Evolutionary conservation across 2,888 invertebrate genomes (phyloP).

Genomic region (Xiphydria camelus): DNA sequence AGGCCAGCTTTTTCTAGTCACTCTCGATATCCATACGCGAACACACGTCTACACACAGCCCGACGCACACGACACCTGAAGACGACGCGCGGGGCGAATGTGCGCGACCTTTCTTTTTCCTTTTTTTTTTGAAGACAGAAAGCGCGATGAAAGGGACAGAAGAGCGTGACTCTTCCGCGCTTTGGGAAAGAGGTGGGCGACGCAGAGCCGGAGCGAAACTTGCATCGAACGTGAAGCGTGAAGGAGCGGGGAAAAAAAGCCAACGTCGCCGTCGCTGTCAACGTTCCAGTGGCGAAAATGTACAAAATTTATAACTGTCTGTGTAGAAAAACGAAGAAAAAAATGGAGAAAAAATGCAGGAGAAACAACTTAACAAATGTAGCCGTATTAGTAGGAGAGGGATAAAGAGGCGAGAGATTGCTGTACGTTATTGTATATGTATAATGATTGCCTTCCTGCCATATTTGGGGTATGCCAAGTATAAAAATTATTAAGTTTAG

Average conservation of each 20-base stretch:
- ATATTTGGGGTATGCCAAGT: conserved; percentile 65
- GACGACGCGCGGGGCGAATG: conserved; percentile 5
- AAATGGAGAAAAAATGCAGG: conserved; percentile 14
- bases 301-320: conserved; percentile 42
- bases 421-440: conserved; percentile 60
- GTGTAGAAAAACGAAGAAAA: conserved; percentile 12
- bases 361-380: conserved; percentile 19
- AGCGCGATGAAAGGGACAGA: conserved; percentile 9
- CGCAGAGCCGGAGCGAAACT: too few species aligned
- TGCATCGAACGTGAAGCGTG: not conserved
- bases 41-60: too few species aligned
- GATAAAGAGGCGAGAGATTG: conserved; percentile 45
- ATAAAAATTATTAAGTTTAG: conserved; percentile 60
- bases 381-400: conserved; percentile 28
- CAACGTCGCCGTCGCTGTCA: too few species aligned
- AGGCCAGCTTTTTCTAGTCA: conserved; percentile 34
- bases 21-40: too few species aligned
- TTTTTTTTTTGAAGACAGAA: conserved; percentile 3
- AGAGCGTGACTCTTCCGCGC: conserved; percentile 22
- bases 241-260: conserved; percentile 9
- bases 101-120: not conserved
- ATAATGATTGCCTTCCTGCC: conserved; percentile 69
- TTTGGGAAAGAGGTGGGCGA: too few species aligned
- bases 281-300: conserved; percentile 25
- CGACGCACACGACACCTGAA: conserved; percentile 16